Evolutionary conservation across 2,888 invertebrate species (phyloP), one percentile per base, ranked within the genome.

Genomic region (Pheosia tremula): DNA sequence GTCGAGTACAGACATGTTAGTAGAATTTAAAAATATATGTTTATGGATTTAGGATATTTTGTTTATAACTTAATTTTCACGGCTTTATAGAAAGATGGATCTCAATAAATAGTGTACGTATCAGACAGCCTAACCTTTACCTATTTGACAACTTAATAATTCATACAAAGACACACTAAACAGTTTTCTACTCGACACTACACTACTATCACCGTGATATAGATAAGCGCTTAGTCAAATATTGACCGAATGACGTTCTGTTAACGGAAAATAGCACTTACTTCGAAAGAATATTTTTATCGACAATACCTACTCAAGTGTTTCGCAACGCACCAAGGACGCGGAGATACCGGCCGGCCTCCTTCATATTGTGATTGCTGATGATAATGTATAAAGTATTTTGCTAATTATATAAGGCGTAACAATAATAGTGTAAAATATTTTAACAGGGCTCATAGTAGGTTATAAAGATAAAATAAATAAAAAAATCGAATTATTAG

Each of bases 151-250:
- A 24, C 24, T 24, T 43, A 43, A 43, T 9, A 43, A 24, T 43
- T 43, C 10, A 43, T 9, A 43, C 10, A 43, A 8, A 6, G 7
- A 39, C 39, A 39, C 39, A 39, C 7, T 43, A 9, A 43, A 36
- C 52, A 43, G 9, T 56, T 56, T 56, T 45, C 13, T 24, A 11
- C 60, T 10, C 60, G 64, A 41, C 64, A 61, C 69, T 84, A 80
- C 72, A 10, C n/a, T 56, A 62, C 65, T 80, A 82, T 80, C 74
- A 61, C 61, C 58, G 60, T 68, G 87, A 86, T 87, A 86, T 76
- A 67, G 88, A 82, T 88, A 89, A 73, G 75, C 72, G 71, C 69
- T 69, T 78, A 80, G 84, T 82, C 80, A 89, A 91, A 91, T 85
- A 87, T 88, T 88, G 81, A 80, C 82, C 61, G 61, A 75, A 71